Evolutionary conservation across 2,113 vertebrate species (phyloP).

Genomic region (Thunnus maccoyii): DNA sequence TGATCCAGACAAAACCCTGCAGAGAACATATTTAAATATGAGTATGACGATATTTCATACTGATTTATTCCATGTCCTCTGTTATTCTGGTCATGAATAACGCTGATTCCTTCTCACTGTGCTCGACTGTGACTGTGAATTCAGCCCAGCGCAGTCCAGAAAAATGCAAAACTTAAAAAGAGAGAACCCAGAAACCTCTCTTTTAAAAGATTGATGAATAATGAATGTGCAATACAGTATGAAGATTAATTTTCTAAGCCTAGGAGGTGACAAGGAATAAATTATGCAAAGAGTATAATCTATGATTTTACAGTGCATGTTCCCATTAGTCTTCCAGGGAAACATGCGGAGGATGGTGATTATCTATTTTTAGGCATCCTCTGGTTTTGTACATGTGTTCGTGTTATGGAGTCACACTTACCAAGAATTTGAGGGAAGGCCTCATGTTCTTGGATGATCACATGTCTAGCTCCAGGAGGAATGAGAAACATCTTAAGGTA

Average conservation of each 20-base stretch:
- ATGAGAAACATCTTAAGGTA: conserved; percentile 99
- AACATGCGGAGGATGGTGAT: neutral
- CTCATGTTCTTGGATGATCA: conserved; percentile 98
- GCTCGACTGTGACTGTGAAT: neutral
- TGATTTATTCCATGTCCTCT: neutral
- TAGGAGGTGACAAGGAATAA: conserved; percentile 15
- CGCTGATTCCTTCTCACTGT: neutral
- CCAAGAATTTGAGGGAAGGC: conserved; percentile 98
- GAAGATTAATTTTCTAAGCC: conserved; percentile 15
- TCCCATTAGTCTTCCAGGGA: neutral
- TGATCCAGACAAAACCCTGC: too few relatives aligned
- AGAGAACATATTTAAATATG: too few relatives aligned
- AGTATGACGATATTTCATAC: neutral
- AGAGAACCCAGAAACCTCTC: neutral
- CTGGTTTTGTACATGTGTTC: conserved; percentile 10
- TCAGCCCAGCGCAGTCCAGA: neutral
- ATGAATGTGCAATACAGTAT: conserved; percentile 19
- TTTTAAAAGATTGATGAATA: conserved; percentile 30
- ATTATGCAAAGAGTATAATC: conserved; percentile 42
- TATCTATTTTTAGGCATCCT: neutral
- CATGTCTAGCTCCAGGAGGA: conserved; percentile 97
- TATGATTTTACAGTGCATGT: conserved; percentile 4
- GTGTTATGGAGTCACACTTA: conserved; percentile 86
- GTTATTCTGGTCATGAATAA: neutral
- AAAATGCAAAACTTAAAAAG: neutral